phyloP scores from a whole-genome alignment of 2,888 invertebrate species.

The Onchidella celtica region DNA sequence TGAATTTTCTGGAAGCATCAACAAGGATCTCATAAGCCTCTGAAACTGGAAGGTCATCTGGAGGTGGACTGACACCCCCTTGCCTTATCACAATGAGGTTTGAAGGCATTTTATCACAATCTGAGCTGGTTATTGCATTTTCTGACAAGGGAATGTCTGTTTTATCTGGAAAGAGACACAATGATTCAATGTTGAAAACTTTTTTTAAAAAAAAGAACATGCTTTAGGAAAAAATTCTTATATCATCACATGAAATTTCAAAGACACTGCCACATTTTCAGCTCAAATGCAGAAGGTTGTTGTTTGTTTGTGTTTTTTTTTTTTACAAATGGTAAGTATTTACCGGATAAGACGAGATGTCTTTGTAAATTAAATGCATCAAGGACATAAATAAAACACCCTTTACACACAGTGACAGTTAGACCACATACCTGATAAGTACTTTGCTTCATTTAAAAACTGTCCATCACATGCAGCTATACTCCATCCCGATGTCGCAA shows the following conservation, averaged over 20 bases:
- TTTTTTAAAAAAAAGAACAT: constrained; percentile 1
- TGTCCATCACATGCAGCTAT: constrained; percentile 53
- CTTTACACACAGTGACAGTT: too few species aligned
- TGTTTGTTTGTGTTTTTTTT: too few species aligned
- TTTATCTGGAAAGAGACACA: constrained; percentile 24
- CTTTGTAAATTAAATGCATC: too few species aligned
- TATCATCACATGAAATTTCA: too few species aligned
- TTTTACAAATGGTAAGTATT: too few species aligned
- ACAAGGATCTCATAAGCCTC: constrained; percentile 61
- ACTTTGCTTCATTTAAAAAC: constrained; percentile 59
- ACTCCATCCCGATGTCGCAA: constrained; percentile 57
- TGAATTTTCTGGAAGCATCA: constrained; percentile 45
- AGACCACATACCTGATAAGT: constrained; percentile 69
- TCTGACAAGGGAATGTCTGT: constrained; percentile 32
- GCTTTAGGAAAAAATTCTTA: too few species aligned
- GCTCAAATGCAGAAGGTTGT: too few species aligned
- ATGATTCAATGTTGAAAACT: too few species aligned
- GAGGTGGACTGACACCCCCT: not conserved
- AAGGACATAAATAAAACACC: too few species aligned
- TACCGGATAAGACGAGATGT: too few species aligned
- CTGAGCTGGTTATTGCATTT: constrained; percentile 21
- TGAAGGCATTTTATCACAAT: not conserved
- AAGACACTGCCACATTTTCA: too few species aligned
- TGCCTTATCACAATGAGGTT: not conserved
- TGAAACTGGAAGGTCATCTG: not conserved